A percentile compares a stretch with the other conserved stretches of the same genome.
phyloP scores from a whole-genome alignment of 2,113 vertebrate genomes.

The Podiceps cristatus region DNA sequence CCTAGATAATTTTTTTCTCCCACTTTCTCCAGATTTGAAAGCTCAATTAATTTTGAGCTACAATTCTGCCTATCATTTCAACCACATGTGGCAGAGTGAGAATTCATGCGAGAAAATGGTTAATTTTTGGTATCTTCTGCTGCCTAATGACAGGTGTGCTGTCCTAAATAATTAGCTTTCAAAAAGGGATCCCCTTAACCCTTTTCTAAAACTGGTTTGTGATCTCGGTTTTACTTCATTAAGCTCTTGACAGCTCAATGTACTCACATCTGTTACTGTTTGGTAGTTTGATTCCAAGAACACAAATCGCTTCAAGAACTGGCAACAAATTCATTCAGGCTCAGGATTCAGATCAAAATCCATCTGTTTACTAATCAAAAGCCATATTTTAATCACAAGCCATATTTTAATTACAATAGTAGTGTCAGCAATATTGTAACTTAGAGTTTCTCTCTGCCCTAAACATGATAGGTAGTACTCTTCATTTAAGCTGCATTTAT shows the following conservation, averaged over 20 bases:
- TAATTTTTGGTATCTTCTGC: slow-evolving; percentile 51
- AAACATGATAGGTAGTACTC: background rate
- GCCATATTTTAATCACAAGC: slow-evolving; percentile 53
- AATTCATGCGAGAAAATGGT: slow-evolving; percentile 49
- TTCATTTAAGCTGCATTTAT: background rate
- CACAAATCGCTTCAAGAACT: slow-evolving; percentile 69
- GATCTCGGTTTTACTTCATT: slow-evolving; percentile 75
- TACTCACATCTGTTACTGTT: slow-evolving; percentile 76
- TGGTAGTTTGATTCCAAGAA: slow-evolving; percentile 70
- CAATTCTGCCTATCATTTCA: slow-evolving; percentile 33
- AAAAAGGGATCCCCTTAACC: slow-evolving; percentile 62
- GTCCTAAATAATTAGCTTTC: slow-evolving; percentile 73
- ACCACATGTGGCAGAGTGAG: slow-evolving; percentile 37
- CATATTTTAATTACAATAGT: background rate
- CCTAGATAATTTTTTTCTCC: background rate
- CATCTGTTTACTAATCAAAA: slow-evolving; percentile 80
- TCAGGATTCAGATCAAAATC: slow-evolving; percentile 65
- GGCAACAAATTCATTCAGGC: slow-evolving; percentile 67
- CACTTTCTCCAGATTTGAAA: slow-evolving; percentile 14
- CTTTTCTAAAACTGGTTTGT: slow-evolving; percentile 51
- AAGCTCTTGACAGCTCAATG: slow-evolving; percentile 76
- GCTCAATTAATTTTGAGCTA: slow-evolving; percentile 46
- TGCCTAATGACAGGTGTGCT: slow-evolving; percentile 69
- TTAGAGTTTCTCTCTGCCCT: background rate
- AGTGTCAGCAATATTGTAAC: background rate